phyloP scores from a whole-genome alignment of 2,797 vertebrate genomes.

The Rhynchonycteris naso region DNA sequence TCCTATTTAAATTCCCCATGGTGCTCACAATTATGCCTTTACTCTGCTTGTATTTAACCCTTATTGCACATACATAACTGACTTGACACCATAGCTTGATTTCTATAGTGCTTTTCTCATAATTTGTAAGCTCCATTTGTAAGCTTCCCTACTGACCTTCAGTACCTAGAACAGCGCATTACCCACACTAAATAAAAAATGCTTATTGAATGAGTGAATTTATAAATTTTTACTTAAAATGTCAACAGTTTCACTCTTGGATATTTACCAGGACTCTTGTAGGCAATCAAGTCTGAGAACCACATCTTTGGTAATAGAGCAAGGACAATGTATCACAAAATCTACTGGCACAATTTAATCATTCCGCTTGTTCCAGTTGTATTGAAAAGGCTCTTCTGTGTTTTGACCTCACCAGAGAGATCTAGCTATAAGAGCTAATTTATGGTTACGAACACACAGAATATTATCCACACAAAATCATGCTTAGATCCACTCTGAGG shows the following conservation, averaged over 20 bases:
- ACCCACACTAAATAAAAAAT: neutral
- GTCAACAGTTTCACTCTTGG: neutral
- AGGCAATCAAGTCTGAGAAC: conserved; percentile 1
- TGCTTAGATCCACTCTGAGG: neutral
- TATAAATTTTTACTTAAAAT: neutral
- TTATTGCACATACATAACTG: neutral
- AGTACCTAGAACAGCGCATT: neutral
- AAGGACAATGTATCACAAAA: neutral
- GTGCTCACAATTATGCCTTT: neutral
- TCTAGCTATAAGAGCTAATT: neutral
- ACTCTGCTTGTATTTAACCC: neutral
- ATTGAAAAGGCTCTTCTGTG: conserved; percentile 27
- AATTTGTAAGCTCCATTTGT: neutral
- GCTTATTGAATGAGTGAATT: neutral
- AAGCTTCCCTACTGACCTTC: too few relatives aligned
- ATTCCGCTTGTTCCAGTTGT: neutral
- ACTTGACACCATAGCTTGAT: neutral
- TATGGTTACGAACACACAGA: neutral
- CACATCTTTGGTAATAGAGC: neutral
- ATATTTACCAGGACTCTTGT: neutral
- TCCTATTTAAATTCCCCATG: neutral
- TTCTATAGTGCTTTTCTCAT: neutral
- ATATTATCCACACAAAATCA: neutral
- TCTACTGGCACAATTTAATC: neutral
- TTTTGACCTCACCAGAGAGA: neutral